Percentiles rank a stretch among this genome's conserved stretches.
Evolutionary conservation across 2,797 vertebrate species (phyloP).

Genomic region (Jordanella pulchra): DNA sequence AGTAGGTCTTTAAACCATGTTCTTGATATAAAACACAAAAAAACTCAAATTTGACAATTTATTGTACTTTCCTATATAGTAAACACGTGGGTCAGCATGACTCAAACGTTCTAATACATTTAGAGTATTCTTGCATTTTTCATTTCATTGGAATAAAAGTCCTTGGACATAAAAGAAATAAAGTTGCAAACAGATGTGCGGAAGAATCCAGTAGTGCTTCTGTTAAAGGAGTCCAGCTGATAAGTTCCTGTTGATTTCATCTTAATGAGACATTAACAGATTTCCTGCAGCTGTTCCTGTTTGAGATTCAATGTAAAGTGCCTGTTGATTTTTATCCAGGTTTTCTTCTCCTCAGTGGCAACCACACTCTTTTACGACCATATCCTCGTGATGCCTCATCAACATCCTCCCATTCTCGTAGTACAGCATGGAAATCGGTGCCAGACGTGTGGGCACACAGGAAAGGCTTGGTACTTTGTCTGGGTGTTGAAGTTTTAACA

Average conservation of each 20-base stretch:
- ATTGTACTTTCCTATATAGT: slow-evolving; percentile 47
- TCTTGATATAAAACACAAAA: not conserved
- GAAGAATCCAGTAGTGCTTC: slow-evolving; percentile 49
- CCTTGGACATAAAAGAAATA: slow-evolving; percentile 3
- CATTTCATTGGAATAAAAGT: slow-evolving; percentile 10
- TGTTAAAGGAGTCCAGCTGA: slow-evolving; percentile 23
- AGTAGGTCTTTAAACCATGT: not conserved
- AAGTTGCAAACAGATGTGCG: not conserved
- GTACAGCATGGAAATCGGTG: slow-evolving; percentile 88
- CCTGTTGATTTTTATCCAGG: slow-evolving; percentile 20
- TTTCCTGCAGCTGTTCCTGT: slow-evolving; percentile 8
- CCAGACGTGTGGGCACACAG: slow-evolving; percentile 84
- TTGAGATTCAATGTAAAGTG: slow-evolving; percentile 45
- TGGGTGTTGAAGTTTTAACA: slow-evolving; percentile 85
- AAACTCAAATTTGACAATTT: slow-evolving; percentile 33
- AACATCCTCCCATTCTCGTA: slow-evolving; percentile 82
- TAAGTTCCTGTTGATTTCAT: not conserved
- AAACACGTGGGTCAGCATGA: slow-evolving; percentile 52
- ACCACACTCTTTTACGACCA: slow-evolving; percentile 89
- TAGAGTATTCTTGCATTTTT: slow-evolving; percentile 20
- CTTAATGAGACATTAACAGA: not conserved
- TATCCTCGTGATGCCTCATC: slow-evolving; percentile 85
- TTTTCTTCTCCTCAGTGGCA: slow-evolving; percentile 79
- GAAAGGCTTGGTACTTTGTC: slow-evolving; percentile 80
- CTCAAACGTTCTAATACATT: slow-evolving; percentile 53